Evolutionary conservation across 2,113 vertebrate genomes (phyloP).

Genomic region (Scortum barcoo): DNA sequence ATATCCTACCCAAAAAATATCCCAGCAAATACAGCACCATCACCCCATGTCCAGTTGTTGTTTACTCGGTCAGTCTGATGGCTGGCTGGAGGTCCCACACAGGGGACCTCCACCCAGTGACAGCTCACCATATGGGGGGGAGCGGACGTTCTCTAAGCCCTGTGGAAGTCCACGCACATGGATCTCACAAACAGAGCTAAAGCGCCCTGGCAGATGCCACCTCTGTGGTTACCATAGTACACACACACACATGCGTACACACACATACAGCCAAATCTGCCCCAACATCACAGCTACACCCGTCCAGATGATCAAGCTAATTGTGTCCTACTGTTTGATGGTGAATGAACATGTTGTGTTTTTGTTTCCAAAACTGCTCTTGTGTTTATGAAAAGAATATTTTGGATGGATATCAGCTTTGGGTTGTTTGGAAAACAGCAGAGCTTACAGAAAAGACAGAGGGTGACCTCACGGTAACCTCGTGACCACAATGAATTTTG

Average conservation of each 20-base stretch:
- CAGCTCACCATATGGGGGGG: constrained; percentile 79
- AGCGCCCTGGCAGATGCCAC: constrained; percentile 75
- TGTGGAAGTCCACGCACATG: constrained; percentile 77
- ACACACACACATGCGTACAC: constrained; percentile 28
- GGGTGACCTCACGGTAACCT: constrained; percentile 26
- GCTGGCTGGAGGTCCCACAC: constrained; percentile 71
- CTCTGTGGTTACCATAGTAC: constrained; percentile 52
- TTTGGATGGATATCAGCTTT: constrained; percentile 24
- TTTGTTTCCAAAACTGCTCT: constrained; percentile 36
- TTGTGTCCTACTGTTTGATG: constrained; percentile 64
- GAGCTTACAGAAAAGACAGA: constrained; percentile 14
- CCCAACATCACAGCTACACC: constrained; percentile 50
- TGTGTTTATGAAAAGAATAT: constrained; percentile 47
- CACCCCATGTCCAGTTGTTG: constrained; percentile 77
- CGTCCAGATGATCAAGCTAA: constrained; percentile 77
- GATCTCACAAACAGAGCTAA: constrained; percentile 76
- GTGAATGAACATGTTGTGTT: constrained; percentile 61
- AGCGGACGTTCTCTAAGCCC: constrained; percentile 69
- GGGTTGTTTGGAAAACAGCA: constrained; percentile 17
- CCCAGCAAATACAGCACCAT: constrained; percentile 36
- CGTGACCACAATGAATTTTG: neutral
- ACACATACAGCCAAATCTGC: constrained; percentile 54
- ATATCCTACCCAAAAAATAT: constrained; percentile 28
- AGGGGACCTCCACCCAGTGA: constrained; percentile 62
- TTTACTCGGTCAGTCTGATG: constrained; percentile 71